Conservation (phyloP, 2,888 invertebrate species). For the Lepeophtheirus nordmannii region DNA sequence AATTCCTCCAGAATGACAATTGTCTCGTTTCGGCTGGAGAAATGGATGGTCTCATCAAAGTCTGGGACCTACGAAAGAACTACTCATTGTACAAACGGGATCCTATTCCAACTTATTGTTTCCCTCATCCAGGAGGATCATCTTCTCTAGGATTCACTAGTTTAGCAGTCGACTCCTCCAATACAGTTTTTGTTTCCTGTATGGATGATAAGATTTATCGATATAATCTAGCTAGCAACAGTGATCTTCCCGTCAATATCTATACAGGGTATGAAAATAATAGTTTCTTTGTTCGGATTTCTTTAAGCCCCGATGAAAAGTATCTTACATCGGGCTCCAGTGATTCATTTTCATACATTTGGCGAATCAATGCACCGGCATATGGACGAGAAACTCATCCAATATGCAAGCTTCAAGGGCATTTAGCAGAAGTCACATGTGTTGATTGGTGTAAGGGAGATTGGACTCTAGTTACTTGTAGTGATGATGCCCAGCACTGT, state of each 20-base stretch:
- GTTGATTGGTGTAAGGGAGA: conserved; percentile 7
- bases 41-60: conserved; percentile 48
- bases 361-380: conserved; percentile 43
- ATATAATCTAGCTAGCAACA: conserved; percentile 57
- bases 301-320: conserved; percentile 58
- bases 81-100: conserved; percentile 52
- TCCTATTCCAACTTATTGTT: conserved; percentile 51
- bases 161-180: conserved; percentile 52
- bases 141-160: conserved; percentile 50
- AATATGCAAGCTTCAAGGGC: background rate
- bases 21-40: conserved; percentile 24
- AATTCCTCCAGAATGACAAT: conserved; percentile 13
- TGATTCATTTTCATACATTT: conserved; percentile 67
- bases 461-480: conserved; percentile 13
- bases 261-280: conserved; percentile 54
- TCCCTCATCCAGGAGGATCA: conserved; percentile 57
- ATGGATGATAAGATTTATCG: conserved; percentile 72
- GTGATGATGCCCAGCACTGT: conserved; percentile 13
- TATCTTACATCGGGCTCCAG: conserved; percentile 77
- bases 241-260: conserved; percentile 42
- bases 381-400: background rate
- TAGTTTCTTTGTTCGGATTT: conserved; percentile 68
- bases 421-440: conserved; percentile 15
- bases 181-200: conserved; percentile 64
- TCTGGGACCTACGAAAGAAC: conserved; percentile 71